Conservation (phyloP, 2,888 invertebrate species). For the Pseudoips prasinana region DNA sequence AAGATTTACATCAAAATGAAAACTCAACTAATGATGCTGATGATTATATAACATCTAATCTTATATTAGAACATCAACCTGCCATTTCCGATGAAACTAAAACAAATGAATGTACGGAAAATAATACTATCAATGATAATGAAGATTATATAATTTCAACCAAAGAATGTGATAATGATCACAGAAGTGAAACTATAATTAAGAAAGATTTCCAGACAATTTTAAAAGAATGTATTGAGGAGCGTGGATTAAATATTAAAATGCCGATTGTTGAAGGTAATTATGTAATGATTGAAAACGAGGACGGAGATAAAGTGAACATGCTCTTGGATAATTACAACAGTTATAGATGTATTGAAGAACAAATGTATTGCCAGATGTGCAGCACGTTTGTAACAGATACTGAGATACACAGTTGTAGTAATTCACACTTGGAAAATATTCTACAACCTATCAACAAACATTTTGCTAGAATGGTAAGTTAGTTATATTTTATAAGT, state of each 20-base stretch:
- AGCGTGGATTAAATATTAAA: background rate
- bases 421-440: background rate
- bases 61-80: no score
- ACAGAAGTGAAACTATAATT: no score
- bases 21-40: no score
- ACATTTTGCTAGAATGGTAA: slow-evolving; percentile 9
- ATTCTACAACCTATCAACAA: background rate
- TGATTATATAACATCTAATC: no score
- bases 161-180: no score
- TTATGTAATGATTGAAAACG: slow-evolving; percentile 1
- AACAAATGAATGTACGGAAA: background rate
- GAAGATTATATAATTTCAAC: slow-evolving; percentile 7
- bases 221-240: background rate
- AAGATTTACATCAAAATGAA: no score
- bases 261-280: background rate
- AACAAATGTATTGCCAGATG: slow-evolving; percentile 4
- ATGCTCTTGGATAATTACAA: slow-evolving; percentile 8
- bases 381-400: slow-evolving; percentile 4
- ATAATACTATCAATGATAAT: background rate
- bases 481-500: no score
- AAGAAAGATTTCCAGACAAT: no score
- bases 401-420: background rate
- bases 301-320: slow-evolving; percentile 1
- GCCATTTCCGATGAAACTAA: no score
- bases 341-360: background rate